Conservation (phyloP, 2,113 vertebrate species). For the Dendropsophus ebraccatus region DNA sequence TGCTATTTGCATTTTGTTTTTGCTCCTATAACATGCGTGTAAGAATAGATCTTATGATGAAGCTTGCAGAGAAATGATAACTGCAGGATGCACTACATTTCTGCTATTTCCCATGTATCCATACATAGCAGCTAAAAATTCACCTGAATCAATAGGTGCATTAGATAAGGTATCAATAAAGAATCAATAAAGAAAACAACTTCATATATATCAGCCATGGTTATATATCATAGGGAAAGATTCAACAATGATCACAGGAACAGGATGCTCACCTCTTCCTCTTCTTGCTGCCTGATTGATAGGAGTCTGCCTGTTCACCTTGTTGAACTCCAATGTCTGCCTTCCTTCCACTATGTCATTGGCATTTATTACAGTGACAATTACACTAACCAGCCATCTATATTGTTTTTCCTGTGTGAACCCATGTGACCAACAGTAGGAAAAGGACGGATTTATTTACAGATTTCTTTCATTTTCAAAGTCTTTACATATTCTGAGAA, state of each 20-base stretch:
- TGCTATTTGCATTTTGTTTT: too few species aligned
- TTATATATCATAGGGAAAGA: neutral
- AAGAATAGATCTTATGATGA: too few species aligned
- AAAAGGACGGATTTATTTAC: neutral
- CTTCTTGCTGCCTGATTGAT: slow-evolving; percentile 2
- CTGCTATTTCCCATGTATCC: too few species aligned
- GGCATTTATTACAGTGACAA: neutral
- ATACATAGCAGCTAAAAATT: too few species aligned
- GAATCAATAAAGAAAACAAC: neutral
- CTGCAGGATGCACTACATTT: too few species aligned
- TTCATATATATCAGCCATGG: neutral
- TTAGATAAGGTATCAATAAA: neutral
- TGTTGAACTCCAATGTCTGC: neutral
- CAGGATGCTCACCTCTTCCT: slow-evolving; percentile 27
- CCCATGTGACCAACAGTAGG: neutral
- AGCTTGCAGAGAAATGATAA: too few species aligned
- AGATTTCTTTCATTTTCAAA: neutral
- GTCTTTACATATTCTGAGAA: neutral
- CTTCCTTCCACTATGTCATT: slow-evolving; percentile 22
- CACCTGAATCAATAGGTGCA: too few species aligned
- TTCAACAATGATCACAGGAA: slow-evolving; percentile 6
- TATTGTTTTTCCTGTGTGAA: neutral
- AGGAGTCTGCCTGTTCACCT: slow-evolving; percentile 21
- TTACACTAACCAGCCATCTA: neutral
- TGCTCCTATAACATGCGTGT: too few species aligned